A percentile compares a stretch with the other conserved stretches of the same genome.
These are phyloP conservation scores for Dasysyrphus albostriatus DNA, from an alignment of 2,888 invertebrate species.

Conservation along the genomic window DNA sequence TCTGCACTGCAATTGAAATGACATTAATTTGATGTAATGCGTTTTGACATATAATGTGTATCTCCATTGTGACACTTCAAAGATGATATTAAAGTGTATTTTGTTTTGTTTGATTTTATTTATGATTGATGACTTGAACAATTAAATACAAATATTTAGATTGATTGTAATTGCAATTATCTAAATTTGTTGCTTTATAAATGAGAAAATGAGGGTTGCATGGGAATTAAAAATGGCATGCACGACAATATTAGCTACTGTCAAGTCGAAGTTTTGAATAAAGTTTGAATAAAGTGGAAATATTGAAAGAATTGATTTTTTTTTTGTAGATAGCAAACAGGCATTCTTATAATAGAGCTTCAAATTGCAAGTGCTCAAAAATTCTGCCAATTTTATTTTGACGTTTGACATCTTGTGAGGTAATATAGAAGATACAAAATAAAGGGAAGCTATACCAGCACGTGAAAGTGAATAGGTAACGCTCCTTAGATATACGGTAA, in stretches of 20 bases:
- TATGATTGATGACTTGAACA: constrained; percentile 48
- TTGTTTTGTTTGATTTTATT: constrained; percentile 9
- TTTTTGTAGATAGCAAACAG: too few relatives aligned
- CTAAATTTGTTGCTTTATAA: neutral
- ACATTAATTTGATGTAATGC: constrained; percentile 39
- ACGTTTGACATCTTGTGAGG: too few relatives aligned
- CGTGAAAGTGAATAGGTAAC: too few relatives aligned
- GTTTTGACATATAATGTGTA: neutral
- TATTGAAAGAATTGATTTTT: neutral
- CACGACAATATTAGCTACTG: neutral
- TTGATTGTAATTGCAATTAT: constrained; percentile 45
- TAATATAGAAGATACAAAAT: too few relatives aligned
- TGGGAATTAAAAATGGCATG: neutral
- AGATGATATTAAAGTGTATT: constrained; percentile 27
- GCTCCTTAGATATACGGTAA: too few relatives aligned
- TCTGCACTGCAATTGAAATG: neutral
- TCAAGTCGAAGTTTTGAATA: neutral
- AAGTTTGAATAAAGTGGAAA: neutral
- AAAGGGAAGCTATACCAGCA: too few relatives aligned
- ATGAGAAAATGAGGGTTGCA: constrained; percentile 32
- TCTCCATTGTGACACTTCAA: constrained; percentile 21
- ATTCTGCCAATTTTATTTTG: too few relatives aligned
- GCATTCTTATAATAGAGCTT: too few relatives aligned
- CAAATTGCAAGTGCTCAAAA: too few relatives aligned
- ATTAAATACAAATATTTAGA: constrained; percentile 33